A percentile compares a stretch with the other conserved stretches of the same genome.
These are phyloP conservation scores for Huso huso DNA, from an alignment of 2,797 vertebrate species.

Conservation along the genomic window DNA sequence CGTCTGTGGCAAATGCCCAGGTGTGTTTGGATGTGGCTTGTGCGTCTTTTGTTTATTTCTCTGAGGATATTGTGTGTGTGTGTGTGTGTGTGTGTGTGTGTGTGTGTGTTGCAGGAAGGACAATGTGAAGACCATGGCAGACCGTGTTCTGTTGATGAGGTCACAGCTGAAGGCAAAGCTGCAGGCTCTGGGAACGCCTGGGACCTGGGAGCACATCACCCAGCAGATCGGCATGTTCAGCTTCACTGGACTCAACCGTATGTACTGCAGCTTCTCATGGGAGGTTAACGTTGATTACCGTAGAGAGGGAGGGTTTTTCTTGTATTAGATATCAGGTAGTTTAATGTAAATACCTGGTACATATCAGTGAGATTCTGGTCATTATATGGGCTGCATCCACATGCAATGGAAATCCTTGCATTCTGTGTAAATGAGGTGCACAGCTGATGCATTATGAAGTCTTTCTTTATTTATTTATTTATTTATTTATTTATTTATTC, in stretches of 20 bases:
- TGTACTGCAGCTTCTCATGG: slow-evolving; percentile 39
- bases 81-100: slow-evolving; percentile 1
- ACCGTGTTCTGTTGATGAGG: slow-evolving; percentile 86
- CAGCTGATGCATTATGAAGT: too few relatives aligned
- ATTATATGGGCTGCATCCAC: too few relatives aligned
- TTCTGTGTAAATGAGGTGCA: too few relatives aligned
- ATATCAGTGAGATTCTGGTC: too few relatives aligned
- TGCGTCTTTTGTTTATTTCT: neutral
- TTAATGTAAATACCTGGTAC: too few relatives aligned
- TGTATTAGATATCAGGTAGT: too few relatives aligned
- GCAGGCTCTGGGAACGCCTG: slow-evolving; percentile 76
- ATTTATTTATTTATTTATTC: too few relatives aligned
- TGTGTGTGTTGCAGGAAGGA: slow-evolving; percentile 63
- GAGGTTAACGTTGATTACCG: too few relatives aligned
- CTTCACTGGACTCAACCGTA: slow-evolving; percentile 90
- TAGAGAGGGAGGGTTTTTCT: too few relatives aligned
- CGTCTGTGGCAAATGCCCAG: too few relatives aligned
- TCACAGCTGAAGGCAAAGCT: slow-evolving; percentile 81
- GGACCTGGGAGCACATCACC: slow-evolving; percentile 95
- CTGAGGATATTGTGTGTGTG: neutral
- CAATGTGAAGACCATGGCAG: slow-evolving; percentile 95
- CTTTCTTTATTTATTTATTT: too few relatives aligned
- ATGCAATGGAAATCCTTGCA: too few relatives aligned
- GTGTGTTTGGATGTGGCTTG: neutral
- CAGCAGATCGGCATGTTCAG: slow-evolving; percentile 98